These are phyloP conservation scores for Laticauda laticaudata DNA, from an alignment of 2,113 vertebrate species.

Conservation along the genomic window DNA sequence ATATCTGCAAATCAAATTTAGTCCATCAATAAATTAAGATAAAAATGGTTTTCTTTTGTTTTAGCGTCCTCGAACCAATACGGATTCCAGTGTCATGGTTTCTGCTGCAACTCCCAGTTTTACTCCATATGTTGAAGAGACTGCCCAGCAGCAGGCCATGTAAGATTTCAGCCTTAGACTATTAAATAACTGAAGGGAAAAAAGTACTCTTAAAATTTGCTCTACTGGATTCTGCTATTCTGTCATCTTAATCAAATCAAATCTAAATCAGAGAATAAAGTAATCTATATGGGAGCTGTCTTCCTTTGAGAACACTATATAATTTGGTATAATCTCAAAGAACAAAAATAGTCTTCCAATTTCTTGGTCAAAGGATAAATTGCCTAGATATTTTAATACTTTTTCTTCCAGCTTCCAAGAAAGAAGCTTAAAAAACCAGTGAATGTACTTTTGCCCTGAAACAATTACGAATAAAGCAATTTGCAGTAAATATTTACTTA, in stretches of 20 bases:
- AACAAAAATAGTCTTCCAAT: background rate
- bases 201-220: background rate
- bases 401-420: background rate
- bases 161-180: conserved; percentile 70
- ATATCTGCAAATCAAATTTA: background rate
- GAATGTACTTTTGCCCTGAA: background rate
- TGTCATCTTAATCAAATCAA: conserved; percentile 25
- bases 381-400: background rate
- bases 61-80: conserved; percentile 64
- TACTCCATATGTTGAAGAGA: conserved; percentile 89
- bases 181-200: background rate
- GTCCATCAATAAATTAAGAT: background rate
- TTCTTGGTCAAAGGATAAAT: background rate
- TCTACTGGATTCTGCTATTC: too few species aligned
- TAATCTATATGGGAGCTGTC: conserved; percentile 9
- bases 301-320: conserved; percentile 4
- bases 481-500: background rate
- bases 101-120: conserved; percentile 71
- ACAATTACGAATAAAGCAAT: background rate
- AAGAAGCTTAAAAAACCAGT: background rate
- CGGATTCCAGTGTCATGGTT: conserved; percentile 39
- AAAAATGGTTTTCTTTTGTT: conserved; percentile 48
- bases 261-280: background rate
- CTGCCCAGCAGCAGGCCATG: conserved; percentile 82
- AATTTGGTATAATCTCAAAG: conserved; percentile 2